Base-by-base conservation (phyloP, 2,113 vertebrate genomes). In the Pontoporia blainvillei region DNA sequence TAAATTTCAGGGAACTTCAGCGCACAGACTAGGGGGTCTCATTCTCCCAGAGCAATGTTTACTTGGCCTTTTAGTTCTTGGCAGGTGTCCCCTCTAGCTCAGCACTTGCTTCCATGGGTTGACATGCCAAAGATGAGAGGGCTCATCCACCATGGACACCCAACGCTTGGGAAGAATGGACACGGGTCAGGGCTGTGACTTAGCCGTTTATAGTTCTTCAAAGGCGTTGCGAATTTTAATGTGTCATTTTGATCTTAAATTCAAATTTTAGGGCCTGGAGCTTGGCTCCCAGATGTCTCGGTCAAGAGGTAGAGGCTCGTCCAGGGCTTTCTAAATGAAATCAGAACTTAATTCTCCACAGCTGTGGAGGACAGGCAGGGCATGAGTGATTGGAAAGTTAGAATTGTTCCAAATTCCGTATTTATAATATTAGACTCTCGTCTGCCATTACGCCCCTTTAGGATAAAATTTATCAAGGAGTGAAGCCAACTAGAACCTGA, bases 201-300 rank as follows among this genome's bases (percentile, higher is more conserved):
- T 23, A 34, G 31, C 17, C 46, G 29, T 34, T 44, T 18, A 5
- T 39, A 59, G 17, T 36, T 69, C 84, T 95, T 86, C 75, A 84
- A 31, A 62, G 57, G 27, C 14, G 13, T n/a, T 18, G 36, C 11
- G 14, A n/a, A 27, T 89, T 86, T 39, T 67, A 49, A 76, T 69
- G 52, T 66, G 52, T 82, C 31, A 15, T 89, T 83, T 86, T 75
- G 41, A 91, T 59, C 94, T 87, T 59, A 67, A 87, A 64, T 86
- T 36, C 62, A 93, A 54, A 66, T 67, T n/a, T 64, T 85, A 67
- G 54, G 72, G 36, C 61, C 13, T n/a, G 17, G 3, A n/a, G 78
- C 61, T 89, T 57, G 76, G 61, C 78, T 89, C 86, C 17, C 62
- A 73, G 73, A 67, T 62, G 31, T 72, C 46, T 86, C 14, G 0